These are phyloP conservation scores for Stenchaetothrips biformis DNA, from an alignment of 2,888 invertebrate species.

Conservation along the genomic window DNA sequence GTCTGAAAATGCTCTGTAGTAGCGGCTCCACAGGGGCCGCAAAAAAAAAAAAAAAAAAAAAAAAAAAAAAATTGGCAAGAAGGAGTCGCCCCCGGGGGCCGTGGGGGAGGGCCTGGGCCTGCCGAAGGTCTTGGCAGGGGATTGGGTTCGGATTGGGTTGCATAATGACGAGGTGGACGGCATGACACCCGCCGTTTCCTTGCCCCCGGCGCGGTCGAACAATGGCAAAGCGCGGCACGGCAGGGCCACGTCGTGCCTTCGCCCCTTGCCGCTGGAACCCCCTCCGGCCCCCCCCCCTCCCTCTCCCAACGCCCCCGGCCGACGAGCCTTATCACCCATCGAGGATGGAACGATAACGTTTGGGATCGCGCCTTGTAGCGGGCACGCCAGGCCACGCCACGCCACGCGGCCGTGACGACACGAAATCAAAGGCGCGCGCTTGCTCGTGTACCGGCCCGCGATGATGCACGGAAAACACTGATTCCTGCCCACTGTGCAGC, in stretches of 20 bases:
- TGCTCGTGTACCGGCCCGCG: neutral
- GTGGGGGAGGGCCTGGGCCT: neutral
- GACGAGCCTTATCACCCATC: slow-evolving; percentile 7
- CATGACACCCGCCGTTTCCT: neutral
- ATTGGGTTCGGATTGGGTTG: neutral
- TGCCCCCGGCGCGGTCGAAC: slow-evolving; percentile 10
- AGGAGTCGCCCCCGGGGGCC: too few relatives aligned
- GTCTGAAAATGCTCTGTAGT: too few relatives aligned
- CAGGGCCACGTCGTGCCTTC: neutral
- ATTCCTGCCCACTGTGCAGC: neutral
- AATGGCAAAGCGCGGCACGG: neutral
- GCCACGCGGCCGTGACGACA: neutral
- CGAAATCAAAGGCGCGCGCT: neutral
- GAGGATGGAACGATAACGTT: slow-evolving; percentile 9
- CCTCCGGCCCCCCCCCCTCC: neutral
- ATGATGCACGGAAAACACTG: neutral
- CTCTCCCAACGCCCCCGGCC: neutral
- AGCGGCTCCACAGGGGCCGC: too few relatives aligned
- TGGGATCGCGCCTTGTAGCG: slow-evolving; percentile 2
- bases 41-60: too few relatives aligned
- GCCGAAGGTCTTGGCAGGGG: neutral
- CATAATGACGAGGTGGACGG: neutral
- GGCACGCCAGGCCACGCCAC: neutral
- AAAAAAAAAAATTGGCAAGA: too few relatives aligned
- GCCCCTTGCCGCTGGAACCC: neutral